Evolutionary conservation across 35 echinoderm and acorn worm species (phyloP), one percentile per base, ranked within the genome.

Genomic region (Diadema setosum): DNA sequence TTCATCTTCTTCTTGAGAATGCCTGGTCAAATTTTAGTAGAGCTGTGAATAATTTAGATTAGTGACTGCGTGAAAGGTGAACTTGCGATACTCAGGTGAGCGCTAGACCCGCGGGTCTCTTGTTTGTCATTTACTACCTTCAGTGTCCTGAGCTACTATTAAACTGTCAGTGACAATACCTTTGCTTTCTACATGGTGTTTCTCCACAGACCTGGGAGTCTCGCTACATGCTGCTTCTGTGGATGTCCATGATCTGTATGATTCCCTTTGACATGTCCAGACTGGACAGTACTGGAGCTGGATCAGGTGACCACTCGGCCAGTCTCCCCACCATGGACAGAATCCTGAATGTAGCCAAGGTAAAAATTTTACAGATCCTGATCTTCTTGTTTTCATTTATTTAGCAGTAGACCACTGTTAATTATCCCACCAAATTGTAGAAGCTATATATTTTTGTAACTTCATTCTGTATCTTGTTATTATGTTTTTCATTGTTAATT

Each of bases 161-260:
- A 33, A 1, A n/a, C 63, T 31, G n/a, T n/a, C n/a, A n/a, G n/a
- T n/a, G n/a, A n/a, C n/a, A n/a, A n/a, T n/a, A n/a, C 23, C 26
- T 67, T 41, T 65, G 21, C 56, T 63, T 31, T 86, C 18, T 75
- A 12, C 29, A 26, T 70, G 8, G n/a, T n/a, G n/a, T 3, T 64
- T 11, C 43, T 39, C 40, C 15, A 2, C 80, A 99, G 96, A 94
- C 93, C 3, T 99, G 96, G 96, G 96, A 99, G 58, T 95, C 96
- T 29, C 85, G 96, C 17, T 99, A 99, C 87, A 92, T 99, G 86
- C 85, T 99, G 15, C 63, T 99, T 17, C 83, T 99, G 5, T 99
- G 96, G 96, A 84, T 99, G 82, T 99, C 96, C 2, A 99, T 99
- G 12, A 94, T 99, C 35, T 99, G 92, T 60, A 94, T 99, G 92